phyloP scores from a whole-genome alignment of 2,888 invertebrate genomes.

The Apotomis turbidana region DNA sequence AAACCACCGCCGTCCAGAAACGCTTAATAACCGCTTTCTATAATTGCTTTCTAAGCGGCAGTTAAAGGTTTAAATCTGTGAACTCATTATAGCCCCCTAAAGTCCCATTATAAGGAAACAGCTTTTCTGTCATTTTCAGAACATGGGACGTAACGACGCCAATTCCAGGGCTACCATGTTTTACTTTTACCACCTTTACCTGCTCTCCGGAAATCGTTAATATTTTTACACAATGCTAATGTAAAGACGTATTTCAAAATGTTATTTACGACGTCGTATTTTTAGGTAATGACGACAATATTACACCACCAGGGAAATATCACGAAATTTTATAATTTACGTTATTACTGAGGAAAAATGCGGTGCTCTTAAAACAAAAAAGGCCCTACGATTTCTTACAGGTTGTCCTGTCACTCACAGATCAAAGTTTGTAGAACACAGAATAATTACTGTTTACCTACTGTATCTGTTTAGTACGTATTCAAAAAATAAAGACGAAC shows the following conservation, averaged over 20 bases:
- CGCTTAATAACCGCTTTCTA: slow-evolving; percentile 6
- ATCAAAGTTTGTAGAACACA: too few species aligned
- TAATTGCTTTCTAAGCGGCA: slow-evolving; percentile 26
- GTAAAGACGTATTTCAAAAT: background rate
- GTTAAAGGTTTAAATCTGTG: slow-evolving; percentile 29
- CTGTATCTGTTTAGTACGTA: too few species aligned
- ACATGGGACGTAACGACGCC: slow-evolving; percentile 25
- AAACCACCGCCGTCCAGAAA: background rate
- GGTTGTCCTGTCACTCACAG: too few species aligned
- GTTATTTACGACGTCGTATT: background rate
- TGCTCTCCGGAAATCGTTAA: slow-evolving; percentile 25
- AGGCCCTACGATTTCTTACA: too few species aligned
- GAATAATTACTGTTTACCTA: too few species aligned
- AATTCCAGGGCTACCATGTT: slow-evolving; percentile 34
- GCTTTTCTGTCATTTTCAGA: slow-evolving; percentile 34
- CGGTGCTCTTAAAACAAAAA: too few species aligned
- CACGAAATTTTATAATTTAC: too few species aligned
- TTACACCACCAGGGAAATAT: background rate
- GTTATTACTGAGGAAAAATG: too few species aligned
- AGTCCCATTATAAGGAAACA: slow-evolving; percentile 31
- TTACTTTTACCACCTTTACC: slow-evolving; percentile 18
- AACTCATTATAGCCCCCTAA: slow-evolving; percentile 24
- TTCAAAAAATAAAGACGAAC: too few species aligned
- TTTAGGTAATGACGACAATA: background rate
- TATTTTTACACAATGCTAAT: slow-evolving; percentile 28